These are phyloP conservation scores for Allophyes oxyacanthae DNA, from an alignment of 2,888 invertebrate genomes.

Conservation along the genomic window DNA sequence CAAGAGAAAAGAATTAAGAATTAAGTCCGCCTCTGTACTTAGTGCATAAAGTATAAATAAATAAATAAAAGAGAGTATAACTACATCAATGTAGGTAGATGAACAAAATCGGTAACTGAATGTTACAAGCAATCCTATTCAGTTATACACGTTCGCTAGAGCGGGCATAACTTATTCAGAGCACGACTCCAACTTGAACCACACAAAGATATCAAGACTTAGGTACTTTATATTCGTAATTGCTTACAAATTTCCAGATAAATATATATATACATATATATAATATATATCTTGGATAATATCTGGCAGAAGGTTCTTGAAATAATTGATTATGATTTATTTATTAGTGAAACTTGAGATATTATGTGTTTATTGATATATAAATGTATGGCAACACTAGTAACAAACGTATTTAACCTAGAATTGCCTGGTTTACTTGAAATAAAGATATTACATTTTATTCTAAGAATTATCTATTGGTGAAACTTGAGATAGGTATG, in stretches of 20 bases:
- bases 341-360: not conserved
- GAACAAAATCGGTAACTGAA: slow-evolving; percentile 32
- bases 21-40: too few species aligned
- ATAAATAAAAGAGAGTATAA: not conserved
- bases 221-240: slow-evolving; percentile 48
- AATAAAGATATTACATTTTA: too few species aligned
- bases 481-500: too few species aligned
- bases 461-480: too few species aligned
- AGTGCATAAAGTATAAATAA: too few species aligned
- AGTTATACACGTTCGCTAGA: slow-evolving; percentile 33
- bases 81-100: slow-evolving; percentile 11
- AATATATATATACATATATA: too few species aligned
- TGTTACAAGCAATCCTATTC: slow-evolving; percentile 31
- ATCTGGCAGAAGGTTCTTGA: slow-evolving; percentile 4
- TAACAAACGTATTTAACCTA: too few species aligned
- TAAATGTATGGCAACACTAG: too few species aligned
- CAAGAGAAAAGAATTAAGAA: too few species aligned
- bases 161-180: slow-evolving; percentile 45
- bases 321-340: not conserved
- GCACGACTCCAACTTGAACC: slow-evolving; percentile 37
- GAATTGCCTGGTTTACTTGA: too few species aligned
- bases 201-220: slow-evolving; percentile 33
- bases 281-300: slow-evolving; percentile 8
- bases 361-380: too few species aligned
- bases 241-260: slow-evolving; percentile 33